Conservation (phyloP, 2,797 vertebrate species). For the Artibeus jamaicensis region DNA sequence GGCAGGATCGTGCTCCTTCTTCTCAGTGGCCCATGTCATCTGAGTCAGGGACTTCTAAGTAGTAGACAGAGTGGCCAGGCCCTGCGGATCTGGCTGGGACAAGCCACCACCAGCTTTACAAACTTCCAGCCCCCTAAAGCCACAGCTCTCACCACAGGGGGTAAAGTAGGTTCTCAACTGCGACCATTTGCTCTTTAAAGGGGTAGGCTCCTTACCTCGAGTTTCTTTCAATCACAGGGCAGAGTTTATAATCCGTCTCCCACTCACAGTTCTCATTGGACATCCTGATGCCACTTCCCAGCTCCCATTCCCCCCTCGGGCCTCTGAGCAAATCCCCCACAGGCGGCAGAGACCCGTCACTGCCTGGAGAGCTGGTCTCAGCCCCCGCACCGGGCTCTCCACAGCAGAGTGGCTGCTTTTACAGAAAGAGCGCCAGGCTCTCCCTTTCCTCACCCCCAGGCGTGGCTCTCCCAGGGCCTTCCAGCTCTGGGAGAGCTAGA, state of each 20-base stretch:
- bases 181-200: neutral
- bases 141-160: neutral
- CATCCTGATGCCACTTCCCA: neutral
- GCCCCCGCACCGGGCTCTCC: neutral
- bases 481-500: too few relatives aligned
- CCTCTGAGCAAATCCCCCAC: neutral
- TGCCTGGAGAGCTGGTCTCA: neutral
- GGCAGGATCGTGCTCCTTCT: neutral
- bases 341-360: neutral
- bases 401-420: too few relatives aligned
- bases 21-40: accelerated
- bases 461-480: accelerated
- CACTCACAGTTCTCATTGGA: neutral
- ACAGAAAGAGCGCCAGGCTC: accelerated
- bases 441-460: accelerated
- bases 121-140: neutral
- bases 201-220: neutral
- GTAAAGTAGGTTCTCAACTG: neutral
- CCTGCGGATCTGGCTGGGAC: neutral
- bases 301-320: accelerated
- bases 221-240: neutral
- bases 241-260: too few relatives aligned
- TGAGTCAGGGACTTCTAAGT: neutral
- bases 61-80: accelerated
- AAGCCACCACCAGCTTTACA: neutral